These are phyloP conservation scores for Erebia palarica DNA, from an alignment of 2,888 invertebrate genomes.

Conservation along the genomic window DNA sequence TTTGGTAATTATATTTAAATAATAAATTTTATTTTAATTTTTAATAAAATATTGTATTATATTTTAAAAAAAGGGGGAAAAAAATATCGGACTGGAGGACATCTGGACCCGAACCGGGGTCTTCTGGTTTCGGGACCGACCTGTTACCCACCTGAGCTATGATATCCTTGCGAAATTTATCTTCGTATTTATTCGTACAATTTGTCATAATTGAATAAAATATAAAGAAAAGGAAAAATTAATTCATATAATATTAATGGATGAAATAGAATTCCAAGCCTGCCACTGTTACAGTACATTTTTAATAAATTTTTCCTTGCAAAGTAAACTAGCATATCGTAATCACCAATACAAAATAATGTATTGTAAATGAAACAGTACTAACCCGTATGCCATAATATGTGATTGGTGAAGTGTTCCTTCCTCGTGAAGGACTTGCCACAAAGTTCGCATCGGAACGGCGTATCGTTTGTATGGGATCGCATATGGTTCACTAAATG, in stretches of 20 bases:
- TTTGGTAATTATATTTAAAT: too few species aligned
- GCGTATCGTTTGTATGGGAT: slow-evolving; percentile 93
- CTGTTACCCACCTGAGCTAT: too few species aligned
- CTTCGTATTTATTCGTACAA: too few species aligned
- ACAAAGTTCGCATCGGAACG: slow-evolving; percentile 93
- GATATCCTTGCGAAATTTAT: too few species aligned
- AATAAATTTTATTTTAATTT: too few species aligned
- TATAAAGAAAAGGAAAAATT: neutral
- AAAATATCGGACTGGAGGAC: too few species aligned
- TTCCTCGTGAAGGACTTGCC: slow-evolving; percentile 94
- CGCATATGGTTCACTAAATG: slow-evolving; percentile 94
- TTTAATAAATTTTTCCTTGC: slow-evolving; percentile 11
- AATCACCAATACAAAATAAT: neutral
- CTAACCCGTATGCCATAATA: slow-evolving; percentile 92
- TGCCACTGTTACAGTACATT: neutral
- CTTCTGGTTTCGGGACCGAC: too few species aligned
- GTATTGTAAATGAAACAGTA: slow-evolving; percentile 52
- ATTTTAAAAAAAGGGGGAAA: too few species aligned
- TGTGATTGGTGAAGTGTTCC: slow-evolving; percentile 95
- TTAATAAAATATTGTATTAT: too few species aligned
- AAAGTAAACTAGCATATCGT: neutral
- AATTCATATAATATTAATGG: neutral
- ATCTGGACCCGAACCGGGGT: too few species aligned
- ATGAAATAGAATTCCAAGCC: slow-evolving; percentile 39
- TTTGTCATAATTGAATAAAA: neutral